Base-by-base conservation (phyloP, 2,888 invertebrate genomes). In the Neoitamus cyanurus region DNA sequence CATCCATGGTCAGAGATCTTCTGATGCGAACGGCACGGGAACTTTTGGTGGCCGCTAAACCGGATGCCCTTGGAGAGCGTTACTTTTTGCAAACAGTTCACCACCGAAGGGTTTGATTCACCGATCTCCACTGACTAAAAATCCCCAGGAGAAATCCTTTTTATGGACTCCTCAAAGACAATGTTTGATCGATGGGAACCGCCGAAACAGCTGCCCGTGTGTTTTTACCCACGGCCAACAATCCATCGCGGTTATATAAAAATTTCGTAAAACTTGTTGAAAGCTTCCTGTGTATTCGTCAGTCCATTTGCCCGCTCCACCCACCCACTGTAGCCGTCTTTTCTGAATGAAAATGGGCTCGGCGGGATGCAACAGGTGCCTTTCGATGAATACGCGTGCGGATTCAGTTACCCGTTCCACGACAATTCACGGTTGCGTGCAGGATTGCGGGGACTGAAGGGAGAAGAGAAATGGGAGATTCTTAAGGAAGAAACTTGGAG, bases 1-100 rank as follows among this genome's bases (percentile, higher is more conserved):
- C 98, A 90, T 98, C 98, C 97, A 98, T 98, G 15, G 25, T 68
- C 9, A 58, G 15, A 9, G 30, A 58, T 46, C 30, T 72, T 83
- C n/a, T 46, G 6, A 9, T 69, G 15, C 31, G n/a, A 82, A 69
- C n/a, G n/a, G 42, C 13, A 42, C 42, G n/a, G 28, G 11, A 82
- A n/a, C n/a, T n/a, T n/a, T 13, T 58, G 7, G 1, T n/a, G 37
- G 13, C 5, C 25, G 30, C 6, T 42, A 34, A 80, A 58, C 11
- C 58, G 31, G 31, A 48, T 34, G 36, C 20, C 58, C 58, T 58
- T 58, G 42, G 46, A 1, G 48, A 80, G 58, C 58, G 3, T 9
- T 30, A n/a, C 25, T 58, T 15, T 28, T 48, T 42, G 28, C 25
- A 42, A 20, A 20, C 5, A 20, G 2, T 3, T 58, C n/a, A 80